phyloP scores from a whole-genome alignment of 2,113 vertebrate species.

The Otolemur garnettii region DNA sequence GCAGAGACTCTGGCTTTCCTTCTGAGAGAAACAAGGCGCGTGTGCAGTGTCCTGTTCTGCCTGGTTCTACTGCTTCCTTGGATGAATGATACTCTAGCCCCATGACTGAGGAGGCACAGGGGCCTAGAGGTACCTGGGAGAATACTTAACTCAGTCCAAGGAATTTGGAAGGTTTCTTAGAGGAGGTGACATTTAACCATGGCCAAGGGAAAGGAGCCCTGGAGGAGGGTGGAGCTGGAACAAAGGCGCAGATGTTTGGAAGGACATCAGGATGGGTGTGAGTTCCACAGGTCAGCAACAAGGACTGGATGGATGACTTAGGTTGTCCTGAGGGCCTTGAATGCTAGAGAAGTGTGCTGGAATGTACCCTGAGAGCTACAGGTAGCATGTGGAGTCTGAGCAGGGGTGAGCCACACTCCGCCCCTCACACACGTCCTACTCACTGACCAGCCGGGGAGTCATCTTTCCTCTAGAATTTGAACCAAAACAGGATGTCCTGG shows the following conservation, averaged over 20 bases:
- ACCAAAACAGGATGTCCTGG: not conserved
- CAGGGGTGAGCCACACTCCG: not conserved
- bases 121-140: rapidly evolving
- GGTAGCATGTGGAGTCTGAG: not conserved
- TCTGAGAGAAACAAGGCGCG: not conserved
- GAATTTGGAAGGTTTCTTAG: not conserved
- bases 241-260: not conserved
- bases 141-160: not conserved
- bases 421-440: not conserved
- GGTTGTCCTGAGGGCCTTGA: not conserved
- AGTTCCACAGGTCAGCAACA: not conserved
- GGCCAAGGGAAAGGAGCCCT: not conserved
- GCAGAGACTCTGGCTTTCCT: not conserved
- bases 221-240: not conserved
- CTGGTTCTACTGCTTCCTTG: not conserved
- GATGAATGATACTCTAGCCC: not conserved
- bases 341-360: not conserved
- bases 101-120: not conserved
- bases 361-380: not conserved
- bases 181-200: not conserved
- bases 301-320: not conserved
- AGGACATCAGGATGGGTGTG: not conserved
- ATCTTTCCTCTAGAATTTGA: not conserved
- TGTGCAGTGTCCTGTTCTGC: not conserved
- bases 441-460: not conserved